phyloP scores from a whole-genome alignment of 2,113 vertebrate species.

The Vimba vimba region DNA sequence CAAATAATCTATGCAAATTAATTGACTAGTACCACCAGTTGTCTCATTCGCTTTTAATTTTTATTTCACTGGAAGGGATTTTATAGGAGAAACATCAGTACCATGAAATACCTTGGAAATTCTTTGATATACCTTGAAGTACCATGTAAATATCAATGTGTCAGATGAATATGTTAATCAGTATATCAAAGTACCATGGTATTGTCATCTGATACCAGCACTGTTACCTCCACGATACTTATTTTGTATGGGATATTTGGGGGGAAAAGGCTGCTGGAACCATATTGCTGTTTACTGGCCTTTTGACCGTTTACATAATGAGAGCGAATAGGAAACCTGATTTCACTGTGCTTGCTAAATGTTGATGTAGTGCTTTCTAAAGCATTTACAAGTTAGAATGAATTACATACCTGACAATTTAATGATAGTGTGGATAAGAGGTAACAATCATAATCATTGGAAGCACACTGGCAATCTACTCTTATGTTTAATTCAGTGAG shows the following conservation, averaged over 20 bases:
- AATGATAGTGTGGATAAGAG: constrained; percentile 21
- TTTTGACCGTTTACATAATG: neutral
- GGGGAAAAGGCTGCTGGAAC: neutral
- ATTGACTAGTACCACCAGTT: neutral
- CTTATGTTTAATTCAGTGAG: constrained; percentile 36
- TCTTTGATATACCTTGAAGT: neutral
- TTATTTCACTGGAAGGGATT: neutral
- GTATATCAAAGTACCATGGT: neutral
- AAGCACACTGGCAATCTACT: constrained; percentile 12
- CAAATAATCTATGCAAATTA: neutral
- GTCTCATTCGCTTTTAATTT: neutral
- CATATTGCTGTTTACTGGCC: neutral
- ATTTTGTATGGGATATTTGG: neutral
- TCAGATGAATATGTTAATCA: neutral
- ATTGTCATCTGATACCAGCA: neutral
- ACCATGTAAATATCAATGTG: neutral
- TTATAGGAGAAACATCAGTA: neutral
- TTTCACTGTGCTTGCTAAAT: constrained; percentile 20
- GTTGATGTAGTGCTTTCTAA: constrained; percentile 11
- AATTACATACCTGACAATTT: constrained; percentile 20
- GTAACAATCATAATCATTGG: constrained; percentile 12
- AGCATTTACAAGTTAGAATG: constrained; percentile 15
- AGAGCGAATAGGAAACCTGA: constrained; percentile 24
- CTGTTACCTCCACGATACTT: neutral
- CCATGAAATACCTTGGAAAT: neutral